Evolutionary conservation across 1,140 invertebrate species (phyloP), one percentile per base, ranked within the genome.

Genomic region (Bacillus rossius): DNA sequence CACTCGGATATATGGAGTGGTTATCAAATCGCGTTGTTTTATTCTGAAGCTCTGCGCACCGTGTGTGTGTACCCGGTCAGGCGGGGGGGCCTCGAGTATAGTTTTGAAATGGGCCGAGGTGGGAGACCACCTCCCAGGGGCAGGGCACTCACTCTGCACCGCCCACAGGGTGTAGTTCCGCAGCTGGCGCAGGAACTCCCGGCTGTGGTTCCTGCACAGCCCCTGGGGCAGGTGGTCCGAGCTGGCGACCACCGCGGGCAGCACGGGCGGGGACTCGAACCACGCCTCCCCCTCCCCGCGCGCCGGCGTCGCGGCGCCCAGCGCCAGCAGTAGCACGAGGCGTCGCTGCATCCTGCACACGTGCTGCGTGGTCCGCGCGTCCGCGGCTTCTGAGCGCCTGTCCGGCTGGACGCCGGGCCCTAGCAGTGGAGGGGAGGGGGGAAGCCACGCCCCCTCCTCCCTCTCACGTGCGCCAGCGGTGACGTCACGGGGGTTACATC

Each of bases 141-240:
- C 29, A 23, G 40, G 38, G 45, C 13, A 65, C 68, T 70, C 49
- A 72, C 70, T 72, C 56, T 66, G 61, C 14, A 59, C 61, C 3
- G 70, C 70, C 70, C 70, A 72, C 2, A 69, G 57, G 1, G 65
- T 71, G 38, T 67, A 67, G 56, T 68, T 67, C 7, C 41, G 20
- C 19, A 71, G 56, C 8, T 69, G 66, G 8, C 61, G 20, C 29
- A 67, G 51, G 49, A 66, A 71, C 2, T 61, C 48, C 13, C 52
- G 56, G 5, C 65, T 57, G n/a, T 71, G 67, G 17, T 43, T 56
- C 40, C 63, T 67, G 59, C 70, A 72, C 8, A 52, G 34, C 29
- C 66, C 68, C 14, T 69, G 61, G 1, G 57, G 62, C 8, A 69
- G 19, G 0, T 52, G 57, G 3, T 56, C 16, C 0, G 68, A 68